phyloP scores from a whole-genome alignment of 2,888 invertebrate genomes.

The Chrysotoxum bicinctum region DNA sequence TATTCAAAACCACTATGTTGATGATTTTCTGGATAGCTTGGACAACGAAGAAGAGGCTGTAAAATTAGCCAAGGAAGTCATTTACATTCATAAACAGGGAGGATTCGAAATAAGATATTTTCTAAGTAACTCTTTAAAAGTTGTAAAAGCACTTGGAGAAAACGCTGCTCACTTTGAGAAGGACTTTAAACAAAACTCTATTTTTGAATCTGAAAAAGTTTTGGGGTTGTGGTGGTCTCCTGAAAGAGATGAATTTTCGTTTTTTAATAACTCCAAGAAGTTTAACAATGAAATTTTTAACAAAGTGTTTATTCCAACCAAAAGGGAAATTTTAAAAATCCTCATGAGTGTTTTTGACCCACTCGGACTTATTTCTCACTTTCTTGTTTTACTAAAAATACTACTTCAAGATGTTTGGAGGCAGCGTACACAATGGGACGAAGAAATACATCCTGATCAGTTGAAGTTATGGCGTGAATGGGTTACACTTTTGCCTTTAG shows the following conservation, averaged over 20 bases:
- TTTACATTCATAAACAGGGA: constrained; percentile 17
- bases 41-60: constrained; percentile 22
- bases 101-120: constrained; percentile 49
- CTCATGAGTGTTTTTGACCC: constrained; percentile 52
- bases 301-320: constrained; percentile 17
- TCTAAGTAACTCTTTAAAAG: constrained; percentile 4
- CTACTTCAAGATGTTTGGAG: constrained; percentile 5
- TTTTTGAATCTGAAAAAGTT: constrained; percentile 18
- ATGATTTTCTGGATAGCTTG: constrained; percentile 15
- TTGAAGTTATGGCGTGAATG: constrained; percentile 4
- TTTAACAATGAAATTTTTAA: constrained; percentile 1
- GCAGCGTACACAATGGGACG: not conserved
- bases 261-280: not conserved
- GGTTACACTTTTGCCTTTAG: not conserved
- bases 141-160: not conserved
- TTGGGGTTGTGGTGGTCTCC: constrained; percentile 46
- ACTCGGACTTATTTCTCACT: constrained; percentile 24
- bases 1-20: not conserved
- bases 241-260: constrained; percentile 5
- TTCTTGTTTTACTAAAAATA: constrained; percentile 1
- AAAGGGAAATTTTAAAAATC: constrained; percentile 32
- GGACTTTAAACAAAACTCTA: not conserved
- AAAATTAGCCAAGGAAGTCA: not conserved
- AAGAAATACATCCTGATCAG: constrained; percentile 12
- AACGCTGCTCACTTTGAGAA: not conserved